These are phyloP conservation scores for Delphinus delphis DNA, from an alignment of 2,113 vertebrate species.

Conservation along the genomic window DNA sequence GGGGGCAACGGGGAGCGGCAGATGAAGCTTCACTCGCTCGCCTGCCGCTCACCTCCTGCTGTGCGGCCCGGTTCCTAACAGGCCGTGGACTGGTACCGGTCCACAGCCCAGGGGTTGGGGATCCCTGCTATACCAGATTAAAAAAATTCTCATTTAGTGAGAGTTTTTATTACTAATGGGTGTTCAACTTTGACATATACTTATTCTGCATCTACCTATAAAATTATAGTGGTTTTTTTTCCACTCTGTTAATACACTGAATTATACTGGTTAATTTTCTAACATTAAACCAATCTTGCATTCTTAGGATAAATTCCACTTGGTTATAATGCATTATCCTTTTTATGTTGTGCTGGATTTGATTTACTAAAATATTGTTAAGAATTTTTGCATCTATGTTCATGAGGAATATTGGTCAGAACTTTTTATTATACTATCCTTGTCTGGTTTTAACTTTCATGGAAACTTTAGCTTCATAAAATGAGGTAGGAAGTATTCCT, in stretches of 20 bases:
- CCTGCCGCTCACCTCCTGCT: no score
- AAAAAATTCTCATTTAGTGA: neutral
- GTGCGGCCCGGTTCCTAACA: no score
- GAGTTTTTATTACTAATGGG: neutral
- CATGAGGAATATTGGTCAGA: neutral
- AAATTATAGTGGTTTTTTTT: neutral
- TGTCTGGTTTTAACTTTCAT: neutral
- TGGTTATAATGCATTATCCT: neutral
- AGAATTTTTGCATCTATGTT: neutral
- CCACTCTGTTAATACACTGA: neutral
- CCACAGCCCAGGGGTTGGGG: no score
- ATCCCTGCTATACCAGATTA: neutral
- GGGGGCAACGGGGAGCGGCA: no score
- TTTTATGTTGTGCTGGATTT: neutral
- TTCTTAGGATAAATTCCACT: neutral
- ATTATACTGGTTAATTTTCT: neutral
- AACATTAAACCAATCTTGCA: neutral
- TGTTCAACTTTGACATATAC: neutral
- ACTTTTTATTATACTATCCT: neutral
- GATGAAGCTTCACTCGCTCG: no score
- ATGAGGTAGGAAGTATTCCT: neutral
- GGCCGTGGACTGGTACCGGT: no score
- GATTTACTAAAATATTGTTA: neutral
- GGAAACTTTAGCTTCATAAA: neutral
- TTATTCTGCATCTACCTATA: neutral